phyloP scores from a whole-genome alignment of 1,140 invertebrate species.

The Rhagoletis zephyria region DNA sequence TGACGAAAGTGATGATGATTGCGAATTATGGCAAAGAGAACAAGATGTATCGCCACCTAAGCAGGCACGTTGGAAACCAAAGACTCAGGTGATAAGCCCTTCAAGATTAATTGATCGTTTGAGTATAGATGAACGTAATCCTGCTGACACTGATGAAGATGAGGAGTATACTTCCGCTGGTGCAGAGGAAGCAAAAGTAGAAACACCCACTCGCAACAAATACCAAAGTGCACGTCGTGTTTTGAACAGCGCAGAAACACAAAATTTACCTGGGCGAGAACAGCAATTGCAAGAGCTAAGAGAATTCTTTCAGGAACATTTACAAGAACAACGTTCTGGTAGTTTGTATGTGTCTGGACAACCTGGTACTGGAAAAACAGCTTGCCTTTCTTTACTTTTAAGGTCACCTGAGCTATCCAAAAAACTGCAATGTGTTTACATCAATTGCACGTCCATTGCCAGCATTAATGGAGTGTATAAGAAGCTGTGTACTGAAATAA shows the following conservation, averaged over 20 bases:
- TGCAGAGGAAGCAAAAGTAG: conserved; percentile 39
- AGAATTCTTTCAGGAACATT: conserved; percentile 80
- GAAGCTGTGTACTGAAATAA: conserved; percentile 80
- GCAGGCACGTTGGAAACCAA: conserved; percentile 57
- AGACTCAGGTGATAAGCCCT: conserved; percentile 66
- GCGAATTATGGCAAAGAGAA: background rate
- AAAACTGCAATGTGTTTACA: conserved; percentile 80
- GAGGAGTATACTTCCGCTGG: background rate
- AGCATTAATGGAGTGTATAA: conserved; percentile 82
- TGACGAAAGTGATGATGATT: background rate
- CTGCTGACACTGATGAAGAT: conserved; percentile 26
- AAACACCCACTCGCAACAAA: conserved; percentile 64
- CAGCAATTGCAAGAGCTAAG: conserved; percentile 81
- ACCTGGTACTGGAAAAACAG: conserved; percentile 96
- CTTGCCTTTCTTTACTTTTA: conserved; percentile 84
- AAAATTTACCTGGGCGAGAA: conserved; percentile 84
- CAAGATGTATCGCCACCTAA: conserved; percentile 67
- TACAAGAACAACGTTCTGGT: conserved; percentile 80
- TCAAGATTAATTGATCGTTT: conserved; percentile 66
- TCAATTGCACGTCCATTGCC: conserved; percentile 88
- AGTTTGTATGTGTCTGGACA: conserved; percentile 95
- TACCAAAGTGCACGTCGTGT: conserved; percentile 78
- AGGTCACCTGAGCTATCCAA: conserved; percentile 76
- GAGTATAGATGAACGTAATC: conserved; percentile 68
- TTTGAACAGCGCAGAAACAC: conserved; percentile 81